Evolutionary conservation across 2,888 invertebrate species (phyloP), one percentile per base, ranked within the genome.

Genomic region (Sclerodermus sp.): DNA sequence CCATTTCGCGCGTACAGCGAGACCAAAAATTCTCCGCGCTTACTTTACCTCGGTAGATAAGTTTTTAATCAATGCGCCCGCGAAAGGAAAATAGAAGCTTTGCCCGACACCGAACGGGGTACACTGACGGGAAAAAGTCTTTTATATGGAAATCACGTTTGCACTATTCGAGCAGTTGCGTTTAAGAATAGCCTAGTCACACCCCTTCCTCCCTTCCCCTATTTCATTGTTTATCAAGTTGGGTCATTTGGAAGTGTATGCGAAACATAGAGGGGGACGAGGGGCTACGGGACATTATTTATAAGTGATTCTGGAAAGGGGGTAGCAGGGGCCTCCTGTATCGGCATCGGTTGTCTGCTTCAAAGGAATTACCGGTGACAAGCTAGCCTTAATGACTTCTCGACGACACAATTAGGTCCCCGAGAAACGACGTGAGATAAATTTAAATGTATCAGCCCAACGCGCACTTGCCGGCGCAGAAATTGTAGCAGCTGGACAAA

Each of bases 371-470:
- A 42, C 42, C 41, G 39, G 55, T 45, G 54, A 51, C 58, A 51
- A 58, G 50, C 48, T 38, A 42, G 45, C 36, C 50, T 60, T 62
- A 62, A 63, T 60, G 63, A 62, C 56, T 58, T 56, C 54, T 54
- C 56, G 53, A 58, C 53, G 56, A 63, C 55, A 58, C 54, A 60
- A 63, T 63, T 62, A 62, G 51, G 50, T 62, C 43, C 49, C 44
- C 49, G 39, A 42, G 51, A 49, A 63, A 60, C 56, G 60, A 58
- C 58, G 56, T 49, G 60, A 63, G 64, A 60, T 63, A 63, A 63
- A 63, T 63, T 60, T 57, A 60, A 60, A 64, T 55, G 55, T 45
- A 56, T 58, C 36, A 23, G 23, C 8, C 23, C 23, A 23, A 8
- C 23, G 23, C 23, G 23, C 23, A 23, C 4, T n/a, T n/a, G n/a